Base-by-base conservation (phyloP, 1,140 invertebrate genomes). In the Drosophila truncata region DNA sequence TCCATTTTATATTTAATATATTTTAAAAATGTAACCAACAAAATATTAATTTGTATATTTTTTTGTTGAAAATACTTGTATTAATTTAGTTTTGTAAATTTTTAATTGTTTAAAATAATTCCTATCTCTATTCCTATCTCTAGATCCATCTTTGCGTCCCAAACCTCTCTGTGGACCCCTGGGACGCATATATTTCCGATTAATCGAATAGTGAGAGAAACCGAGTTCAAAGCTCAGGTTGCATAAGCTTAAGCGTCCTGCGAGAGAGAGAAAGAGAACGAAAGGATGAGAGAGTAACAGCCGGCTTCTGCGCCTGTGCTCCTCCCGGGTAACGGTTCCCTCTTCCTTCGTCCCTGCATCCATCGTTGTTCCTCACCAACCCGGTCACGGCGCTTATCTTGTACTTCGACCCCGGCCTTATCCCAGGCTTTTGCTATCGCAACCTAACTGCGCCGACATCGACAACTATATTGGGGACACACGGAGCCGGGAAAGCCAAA, bases 341-440 rank as follows among this genome's bases (percentile, higher is more conserved):
- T 16, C 31, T 31, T 54, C 50, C 52, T 11, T 16, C 10, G 11
- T 8, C 16, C 44, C 16, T 49, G 23, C 7, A 13, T 46, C 46
- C 46, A 27, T 10, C 31, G 29, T 7, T 31, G 27, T 27, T 27
- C 27, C 31, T 4, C 31, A 9, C 8, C 50, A 23, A 37, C 50
- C 50, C 50, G 52, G 52, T 37, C 33, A 55, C 52, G 52, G 52
- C 25, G 47, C 35, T 75, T 76, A 65, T 65, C 71, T 59, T 54
- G 55, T 69, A 55, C 76, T 77, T 77, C 37, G 62, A 25, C 46
- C 31, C 55, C 57, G 39, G 55, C 55, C 74, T 85, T 77, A 76
- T 62, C 60, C 44, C 65, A 35, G 71, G 57, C 66, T 65, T 59
- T 82, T 62, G 82, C 71, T 87, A 87, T 67, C 83, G 76, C 37